Percentiles rank a stretch among this genome's conserved stretches.
phyloP scores from a whole-genome alignment of 2,113 vertebrate species.

The Siphamia tubifer region DNA sequence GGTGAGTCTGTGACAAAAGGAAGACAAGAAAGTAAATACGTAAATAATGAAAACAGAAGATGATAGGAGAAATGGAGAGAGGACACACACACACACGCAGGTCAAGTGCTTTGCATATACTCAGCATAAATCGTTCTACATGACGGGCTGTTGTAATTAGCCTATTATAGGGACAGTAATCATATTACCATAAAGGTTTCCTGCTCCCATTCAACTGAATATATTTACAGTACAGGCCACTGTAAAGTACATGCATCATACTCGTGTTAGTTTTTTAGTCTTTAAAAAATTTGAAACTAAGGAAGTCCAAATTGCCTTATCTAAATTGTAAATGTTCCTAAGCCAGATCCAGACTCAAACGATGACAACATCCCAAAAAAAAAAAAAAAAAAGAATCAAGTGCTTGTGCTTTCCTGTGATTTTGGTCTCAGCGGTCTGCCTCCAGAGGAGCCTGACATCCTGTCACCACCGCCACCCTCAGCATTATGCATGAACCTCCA shows the following conservation, averaged over 20 bases:
- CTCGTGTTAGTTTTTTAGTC: not conserved
- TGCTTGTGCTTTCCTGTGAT: slow-evolving; percentile 22
- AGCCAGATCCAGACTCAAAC: not conserved
- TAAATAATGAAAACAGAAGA: slow-evolving; percentile 1
- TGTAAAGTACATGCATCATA: too few relatives aligned
- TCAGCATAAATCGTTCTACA: slow-evolving; percentile 52
- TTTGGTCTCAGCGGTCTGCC: slow-evolving; percentile 44
- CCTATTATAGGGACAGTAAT: slow-evolving; percentile 48
- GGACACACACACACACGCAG: slow-evolving; percentile 22
- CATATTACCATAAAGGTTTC: slow-evolving; percentile 26
- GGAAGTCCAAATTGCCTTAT: not conserved
- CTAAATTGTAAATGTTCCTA: not conserved
- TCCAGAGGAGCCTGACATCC: slow-evolving; percentile 57
- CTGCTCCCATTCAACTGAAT: slow-evolving; percentile 28
- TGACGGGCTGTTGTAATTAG: slow-evolving; percentile 59
- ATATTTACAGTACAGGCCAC: slow-evolving; percentile 18
- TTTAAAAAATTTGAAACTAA: not conserved
- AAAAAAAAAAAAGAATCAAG: slow-evolving; percentile 7
- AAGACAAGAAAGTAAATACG: slow-evolving; percentile 31
- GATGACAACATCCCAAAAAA: not conserved
- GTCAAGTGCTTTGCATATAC: slow-evolving; percentile 33
- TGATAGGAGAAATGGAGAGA: not conserved
- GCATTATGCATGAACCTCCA: slow-evolving; percentile 46
- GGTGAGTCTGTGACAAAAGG: slow-evolving; percentile 17
- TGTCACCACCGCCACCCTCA: slow-evolving; percentile 48